phyloP scores from a whole-genome alignment of 2,113 vertebrate genomes.

The Hippocampus abdominalis region DNA sequence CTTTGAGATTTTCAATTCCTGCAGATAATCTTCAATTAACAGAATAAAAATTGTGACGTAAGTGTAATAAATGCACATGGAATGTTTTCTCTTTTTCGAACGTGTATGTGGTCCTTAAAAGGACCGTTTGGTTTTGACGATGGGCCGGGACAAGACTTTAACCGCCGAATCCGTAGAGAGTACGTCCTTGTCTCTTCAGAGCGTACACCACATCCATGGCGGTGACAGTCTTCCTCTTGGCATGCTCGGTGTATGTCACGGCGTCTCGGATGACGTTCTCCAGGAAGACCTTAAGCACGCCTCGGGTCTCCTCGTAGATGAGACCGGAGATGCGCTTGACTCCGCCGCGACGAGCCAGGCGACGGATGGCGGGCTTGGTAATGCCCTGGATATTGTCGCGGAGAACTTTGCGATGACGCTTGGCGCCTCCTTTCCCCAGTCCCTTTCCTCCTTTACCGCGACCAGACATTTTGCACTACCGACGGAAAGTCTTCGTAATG shows the following conservation, averaged over 20 bases:
- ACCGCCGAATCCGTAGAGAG: neutral
- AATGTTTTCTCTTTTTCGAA: neutral
- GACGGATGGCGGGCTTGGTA: too few relatives aligned
- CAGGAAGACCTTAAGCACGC: too few relatives aligned
- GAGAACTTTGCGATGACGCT: neutral
- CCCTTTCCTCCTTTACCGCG: neutral
- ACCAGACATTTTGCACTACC: neutral
- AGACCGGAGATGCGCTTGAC: too few relatives aligned
- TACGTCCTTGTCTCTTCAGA: neutral
- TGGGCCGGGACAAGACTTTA: neutral
- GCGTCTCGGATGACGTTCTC: too few relatives aligned
- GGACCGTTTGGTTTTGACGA: neutral
- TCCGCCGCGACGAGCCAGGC: too few relatives aligned
- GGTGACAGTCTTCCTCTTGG: neutral
- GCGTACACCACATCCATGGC: neutral
- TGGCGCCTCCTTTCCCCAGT: neutral
- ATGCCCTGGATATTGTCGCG: too few relatives aligned
- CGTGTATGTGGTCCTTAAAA: neutral
- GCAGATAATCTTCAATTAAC: too few relatives aligned
- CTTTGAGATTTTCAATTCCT: too few relatives aligned
- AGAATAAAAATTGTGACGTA: too few relatives aligned
- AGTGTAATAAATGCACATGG: too few relatives aligned
- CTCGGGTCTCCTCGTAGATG: too few relatives aligned
- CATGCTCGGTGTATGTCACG: neutral
- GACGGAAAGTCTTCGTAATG: too few relatives aligned